phyloP scores from a whole-genome alignment of 23 tunicate genomes.

The Ascidia mentula region DNA sequence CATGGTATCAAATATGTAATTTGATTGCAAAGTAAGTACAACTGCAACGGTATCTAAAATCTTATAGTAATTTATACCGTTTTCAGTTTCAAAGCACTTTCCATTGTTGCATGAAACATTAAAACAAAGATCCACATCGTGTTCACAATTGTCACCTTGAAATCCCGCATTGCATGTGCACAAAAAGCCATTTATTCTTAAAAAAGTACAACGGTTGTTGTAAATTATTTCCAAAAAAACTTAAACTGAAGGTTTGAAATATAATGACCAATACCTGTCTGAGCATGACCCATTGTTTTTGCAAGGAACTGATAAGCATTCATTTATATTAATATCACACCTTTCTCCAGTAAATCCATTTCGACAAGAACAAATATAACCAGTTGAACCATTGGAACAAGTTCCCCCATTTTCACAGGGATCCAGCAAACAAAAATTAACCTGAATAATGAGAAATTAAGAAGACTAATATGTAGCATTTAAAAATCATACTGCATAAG shows the following conservation, averaged over 20 bases:
- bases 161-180: not conserved
- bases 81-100: not conserved
- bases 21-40: too few species aligned
- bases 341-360: slow-evolving; percentile 23
- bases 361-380: slow-evolving; percentile 4
- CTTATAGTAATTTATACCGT: not conserved
- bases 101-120: not conserved
- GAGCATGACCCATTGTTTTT: not conserved
- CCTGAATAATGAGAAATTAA: not conserved
- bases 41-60: too few species aligned
- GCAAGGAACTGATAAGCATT: not conserved
- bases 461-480: too few species aligned
- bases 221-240: not conserved
- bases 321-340: slow-evolving; percentile 8
- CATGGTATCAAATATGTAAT: too few species aligned
- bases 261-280: not conserved
- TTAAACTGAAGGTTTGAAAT: not conserved
- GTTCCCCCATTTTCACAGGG: slow-evolving; percentile 33
- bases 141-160: not conserved
- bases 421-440: not conserved
- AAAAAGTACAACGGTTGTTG: not conserved
- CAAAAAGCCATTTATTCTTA: not conserved
- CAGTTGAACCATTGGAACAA: slow-evolving; percentile 11
- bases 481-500: not conserved
- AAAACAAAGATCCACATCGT: not conserved